Percentiles rank a stretch among this genome's conserved stretches.
Conservation (phyloP, 2,113 vertebrate species). For the Anthoscopus minutus region DNA sequence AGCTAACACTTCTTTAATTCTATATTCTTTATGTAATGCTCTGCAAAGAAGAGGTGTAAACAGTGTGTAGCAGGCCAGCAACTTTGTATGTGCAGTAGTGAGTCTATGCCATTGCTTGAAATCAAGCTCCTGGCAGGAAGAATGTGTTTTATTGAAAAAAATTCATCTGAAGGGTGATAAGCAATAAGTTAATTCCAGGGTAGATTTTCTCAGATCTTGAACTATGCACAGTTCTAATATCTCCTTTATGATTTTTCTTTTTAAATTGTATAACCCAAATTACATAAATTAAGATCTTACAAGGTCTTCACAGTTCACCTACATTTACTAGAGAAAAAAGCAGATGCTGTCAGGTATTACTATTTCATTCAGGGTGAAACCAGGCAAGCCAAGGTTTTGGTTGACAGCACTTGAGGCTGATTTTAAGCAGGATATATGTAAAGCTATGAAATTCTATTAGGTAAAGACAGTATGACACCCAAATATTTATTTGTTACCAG, state of each 20-base stretch:
- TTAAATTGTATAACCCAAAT: not conserved
- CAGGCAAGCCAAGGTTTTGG: not conserved
- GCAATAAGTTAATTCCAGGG: slow-evolving; percentile 56
- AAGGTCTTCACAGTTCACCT: slow-evolving; percentile 50
- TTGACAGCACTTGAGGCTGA: not conserved
- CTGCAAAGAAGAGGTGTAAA: not conserved
- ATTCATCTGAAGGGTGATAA: slow-evolving; percentile 8
- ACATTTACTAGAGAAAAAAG: not conserved
- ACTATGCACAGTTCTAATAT: not conserved
- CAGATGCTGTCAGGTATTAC: not conserved
- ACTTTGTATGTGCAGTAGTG: not conserved
- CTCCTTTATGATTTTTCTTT: not conserved
- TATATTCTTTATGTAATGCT: not conserved
- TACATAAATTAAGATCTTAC: slow-evolving; percentile 46
- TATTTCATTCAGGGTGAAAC: not conserved
- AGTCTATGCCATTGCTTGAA: not conserved
- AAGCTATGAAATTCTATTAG: not conserved
- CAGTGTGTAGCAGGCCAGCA: not conserved
- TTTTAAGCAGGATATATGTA: not conserved
- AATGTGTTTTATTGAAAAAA: slow-evolving; percentile 45
- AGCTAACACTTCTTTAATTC: not conserved
- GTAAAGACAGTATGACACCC: not conserved
- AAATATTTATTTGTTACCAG: not conserved
- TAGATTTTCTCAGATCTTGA: slow-evolving; percentile 46
- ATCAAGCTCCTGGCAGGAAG: not conserved